Evolutionary conservation across 2,797 vertebrate genomes (phyloP), one percentile per base, ranked within the genome.

Genomic region (Hippopotamyrus pictus): DNA sequence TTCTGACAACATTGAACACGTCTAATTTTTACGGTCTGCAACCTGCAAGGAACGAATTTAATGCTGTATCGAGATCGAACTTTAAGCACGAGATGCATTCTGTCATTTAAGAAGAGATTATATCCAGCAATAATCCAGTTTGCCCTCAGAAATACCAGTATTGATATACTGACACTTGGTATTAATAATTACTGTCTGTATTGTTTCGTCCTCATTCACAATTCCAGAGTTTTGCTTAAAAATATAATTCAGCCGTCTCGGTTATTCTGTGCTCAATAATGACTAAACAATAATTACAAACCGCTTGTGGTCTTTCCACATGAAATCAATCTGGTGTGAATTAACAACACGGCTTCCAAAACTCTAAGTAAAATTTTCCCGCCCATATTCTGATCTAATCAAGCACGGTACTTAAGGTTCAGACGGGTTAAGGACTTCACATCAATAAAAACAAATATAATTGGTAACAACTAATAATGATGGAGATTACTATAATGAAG

Each of bases 281-380:
- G 46, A 89, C 89, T 57, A 54, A 90, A 90, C 92, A 90, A 90
- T 94, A 93, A 95, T 94, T 94, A 95, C 93, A 95, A 94, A 84
- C 92, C 91, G 91, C 93, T 95, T 94, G 83, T 91, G 92, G 94
- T 94, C 91, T 92, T 94, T 93, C 92, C 89, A 95, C 94, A 95
- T 93, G 91, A 94, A 91, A 93, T 94, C 92, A 96, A 97, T 95
- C 94, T 97, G 96, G 94, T 93, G 90, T 91, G 94, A 93, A 96
- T 95, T 96, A 95, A 90, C 92, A 93, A 94, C 90, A 93, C 88
- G 88, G 50, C 91, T 94, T 92, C 93, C 91, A 92, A 89, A 92
- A 90, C 89, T 89, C 76, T 73, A 12, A 37, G 89, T 92, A 92
- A 93, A 93, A 93, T 92, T 88, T 90, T 92, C 91, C 91, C 88